Evolutionary conservation across 1,140 invertebrate species (phyloP), one percentile per base, ranked within the genome.

Genomic region (Leptonema lineaticorne): DNA sequence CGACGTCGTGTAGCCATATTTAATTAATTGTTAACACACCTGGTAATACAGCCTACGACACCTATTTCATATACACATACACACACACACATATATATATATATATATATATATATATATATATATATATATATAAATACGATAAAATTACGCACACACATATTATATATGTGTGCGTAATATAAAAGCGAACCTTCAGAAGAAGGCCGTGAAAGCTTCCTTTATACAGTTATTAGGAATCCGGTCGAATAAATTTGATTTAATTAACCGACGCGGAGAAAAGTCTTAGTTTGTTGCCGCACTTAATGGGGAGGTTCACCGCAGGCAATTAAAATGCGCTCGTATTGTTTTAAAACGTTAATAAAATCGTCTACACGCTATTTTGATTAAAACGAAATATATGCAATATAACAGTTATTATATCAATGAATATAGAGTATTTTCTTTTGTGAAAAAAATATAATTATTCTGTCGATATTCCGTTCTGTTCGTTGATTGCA

Each of bases 211-310:
- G 5, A 53, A 53, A 53, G 48, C n/a, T n/a, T 16, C 48, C 48
- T 9, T 53, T 53, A 9, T 26, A 8, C 24, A 30, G 64, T 58
- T 66, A 66, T 66, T 57, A 33, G 56, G 53, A 45, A 67, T 58
- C 56, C n/a, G 22, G 27, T 30, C 20, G 65, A 67, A 67, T 67
- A 67, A 59, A 67, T 67, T 67, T 67, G 65, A 29, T 59, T 67
- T 46, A 67, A 59, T 67, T 67, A 60, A 60, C 53, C 16, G 28
- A 26, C 16, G 33, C 5, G 60, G 3, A 16, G n/a, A 50, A 50
- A 16, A 58, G 56, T 7, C 27, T n/a, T n/a, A n/a, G n/a, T n/a
- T n/a, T n/a, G n/a, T n/a, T 11, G 30, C 30, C 2, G 48, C 11
- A 18, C 18, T 53, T 20, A 7, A 53, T 20, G 18, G 11, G 48